Conservation (phyloP, 2,113 vertebrate genomes). For the Merops nubicus region DNA sequence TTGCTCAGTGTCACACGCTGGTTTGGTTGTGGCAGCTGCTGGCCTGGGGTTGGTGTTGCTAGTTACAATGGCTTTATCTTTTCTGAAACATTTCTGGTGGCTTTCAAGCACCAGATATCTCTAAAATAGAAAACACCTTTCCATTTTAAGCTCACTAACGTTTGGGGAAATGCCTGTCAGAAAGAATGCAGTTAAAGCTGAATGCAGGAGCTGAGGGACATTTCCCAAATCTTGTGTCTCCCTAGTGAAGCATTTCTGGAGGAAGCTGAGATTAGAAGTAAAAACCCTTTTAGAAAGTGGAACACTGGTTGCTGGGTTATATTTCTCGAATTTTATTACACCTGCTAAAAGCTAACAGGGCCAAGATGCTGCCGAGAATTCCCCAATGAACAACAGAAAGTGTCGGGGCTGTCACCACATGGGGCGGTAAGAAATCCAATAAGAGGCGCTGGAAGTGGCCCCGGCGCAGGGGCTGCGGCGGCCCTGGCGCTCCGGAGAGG, state of each 20-base stretch:
- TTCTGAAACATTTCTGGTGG: background rate
- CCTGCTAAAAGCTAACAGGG: background rate
- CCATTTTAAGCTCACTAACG: background rate
- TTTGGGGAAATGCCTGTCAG: fast-evolving
- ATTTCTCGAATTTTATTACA: background rate
- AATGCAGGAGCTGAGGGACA: background rate
- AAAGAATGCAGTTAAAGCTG: background rate
- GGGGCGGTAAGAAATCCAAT: background rate
- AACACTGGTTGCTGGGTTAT: background rate
- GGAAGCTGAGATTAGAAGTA: background rate
- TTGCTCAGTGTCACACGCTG: no score
- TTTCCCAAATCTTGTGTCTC: background rate
- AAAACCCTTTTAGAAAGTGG: background rate
- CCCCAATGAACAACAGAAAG: conserved; percentile 1
- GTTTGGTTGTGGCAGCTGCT: no score
- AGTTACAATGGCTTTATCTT: background rate
- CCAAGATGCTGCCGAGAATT: background rate
- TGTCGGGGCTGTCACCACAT: conserved; percentile 14
- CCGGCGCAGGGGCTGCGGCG: background rate
- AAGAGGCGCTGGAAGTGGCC: background rate
- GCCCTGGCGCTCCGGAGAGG: background rate
- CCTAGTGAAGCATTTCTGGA: background rate
- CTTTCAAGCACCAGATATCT: background rate
- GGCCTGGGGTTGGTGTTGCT: background rate
- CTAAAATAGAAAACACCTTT: background rate